Evolutionary conservation across 37 sponge, comb jelly and placozoan species (phyloP), one percentile per base, ranked within the genome.

Genomic region (Amphimedon queenslandica): DNA sequence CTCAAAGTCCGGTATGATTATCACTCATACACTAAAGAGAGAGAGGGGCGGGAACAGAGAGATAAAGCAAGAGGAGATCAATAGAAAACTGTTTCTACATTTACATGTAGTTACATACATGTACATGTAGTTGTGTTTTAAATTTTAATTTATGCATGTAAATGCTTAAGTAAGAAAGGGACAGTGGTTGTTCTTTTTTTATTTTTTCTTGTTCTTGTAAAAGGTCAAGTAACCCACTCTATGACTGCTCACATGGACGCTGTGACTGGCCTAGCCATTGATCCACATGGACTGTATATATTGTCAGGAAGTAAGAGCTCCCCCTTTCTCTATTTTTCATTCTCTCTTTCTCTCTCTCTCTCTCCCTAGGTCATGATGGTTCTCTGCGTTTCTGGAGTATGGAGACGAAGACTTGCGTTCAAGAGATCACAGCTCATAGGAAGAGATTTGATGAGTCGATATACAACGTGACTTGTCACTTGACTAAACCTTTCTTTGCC

Each of bases 221-320:
- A n/a, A 90, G 95, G 91, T 21, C 64, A 78, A 42, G 61, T 87
- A 24, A 77, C 83, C 36, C 84, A 96, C 63, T 89, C 83, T 43
- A 98, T 94, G 93, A 92, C 84, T 28, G 95, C 91, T 40, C 99
- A 98, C 70, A 80, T 77, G 68, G 99, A 98, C 66, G 82, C 92
- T 57, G 95, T 98, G 24, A 92, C 85, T 30, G 84, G 93, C 1
- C 40, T 98, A 40, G 88, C 95, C 25, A 76, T 94, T 57, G 99
- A 98, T 70, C 95, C 95, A 0, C 88, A 89, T 63, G 99, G 99
- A 6, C 86, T 94, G 42, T 94, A 88, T 66, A 71, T 94, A n/a
- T 69, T 94, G 10, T 88, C 99, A 37, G 90, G 90, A 75, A 82
- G 96, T 95, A 64, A 72, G 92, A 74, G 10, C 37, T 8, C 8